These are phyloP conservation scores for Dicrurus megarhynchus DNA, from an alignment of 2,113 vertebrate genomes.

Conservation along the genomic window DNA sequence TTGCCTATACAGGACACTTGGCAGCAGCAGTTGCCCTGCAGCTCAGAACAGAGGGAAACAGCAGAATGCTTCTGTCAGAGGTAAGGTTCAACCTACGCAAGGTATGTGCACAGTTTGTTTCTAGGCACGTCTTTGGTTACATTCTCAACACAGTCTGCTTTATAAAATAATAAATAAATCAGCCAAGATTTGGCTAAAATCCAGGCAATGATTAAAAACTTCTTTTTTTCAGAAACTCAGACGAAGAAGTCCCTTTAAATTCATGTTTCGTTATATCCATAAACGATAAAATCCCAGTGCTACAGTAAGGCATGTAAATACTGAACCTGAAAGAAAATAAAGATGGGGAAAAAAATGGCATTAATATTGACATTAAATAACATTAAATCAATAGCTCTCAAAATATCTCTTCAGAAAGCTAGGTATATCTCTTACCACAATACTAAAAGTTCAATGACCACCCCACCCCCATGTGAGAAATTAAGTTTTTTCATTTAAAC, in stretches of 20 bases:
- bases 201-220: background rate
- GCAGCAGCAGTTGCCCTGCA: background rate
- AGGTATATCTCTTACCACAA: background rate
- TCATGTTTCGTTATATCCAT: slow-evolving; percentile 69
- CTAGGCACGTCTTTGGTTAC: slow-evolving; percentile 40
- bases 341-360: background rate
- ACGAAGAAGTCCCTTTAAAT: slow-evolving; percentile 29
- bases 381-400: background rate
- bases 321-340: slow-evolving; percentile 71
- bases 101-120: background rate
- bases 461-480: background rate
- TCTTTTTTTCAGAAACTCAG: slow-evolving; percentile 9
- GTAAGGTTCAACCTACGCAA: background rate
- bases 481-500: background rate
- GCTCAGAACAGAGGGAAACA: background rate
- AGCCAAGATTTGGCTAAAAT: background rate
- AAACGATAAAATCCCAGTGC: slow-evolving; percentile 84
- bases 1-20: background rate
- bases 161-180: slow-evolving; percentile 53
- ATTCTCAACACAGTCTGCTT: slow-evolving; percentile 17
- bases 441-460: background rate
- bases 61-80: background rate
- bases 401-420: background rate
- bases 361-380: background rate
- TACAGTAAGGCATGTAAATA: slow-evolving; percentile 83